Base-by-base conservation (phyloP, 2,888 invertebrate species). In the Drosophila ustulata region DNA sequence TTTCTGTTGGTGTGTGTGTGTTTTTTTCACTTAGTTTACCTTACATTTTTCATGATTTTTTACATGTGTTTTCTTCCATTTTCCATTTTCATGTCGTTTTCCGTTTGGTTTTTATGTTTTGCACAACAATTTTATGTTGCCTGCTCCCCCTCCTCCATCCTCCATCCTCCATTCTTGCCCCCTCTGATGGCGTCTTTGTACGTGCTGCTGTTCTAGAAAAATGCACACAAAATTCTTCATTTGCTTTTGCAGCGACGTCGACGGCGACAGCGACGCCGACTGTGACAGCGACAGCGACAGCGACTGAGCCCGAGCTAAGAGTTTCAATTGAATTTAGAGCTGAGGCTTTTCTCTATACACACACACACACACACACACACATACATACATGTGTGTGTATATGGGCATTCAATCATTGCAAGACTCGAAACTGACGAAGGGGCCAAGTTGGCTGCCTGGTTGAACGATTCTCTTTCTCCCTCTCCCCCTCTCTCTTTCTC, bases 161-260 rank as follows among this genome's bases (percentile, higher is more conserved):
- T 18, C 18, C 18, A 0, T 0, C 18, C 18, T 18, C 18, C n/a
- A n/a, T n/a, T n/a, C 18, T 18, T 58, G 43, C 43, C 28, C n/a
- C 23, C 52, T 32, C 23, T 32, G 7, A 23, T 13, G 39, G 28
- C 32, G 18, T 52, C 46, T 69, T 66, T 68, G 59, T 75, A 82
- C 87, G 84, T 87, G 85, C 70, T 66, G 58, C 51, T 73, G 82
- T 63, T 81, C 72, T 71, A 80, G 66, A 82, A 84, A 87, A 87
- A 75, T 89, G 85, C 88, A 81, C 66, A 78, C 71, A 71, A 81
- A 84, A 89, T 89, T 84, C 88, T 89, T 88, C 88, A 83, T 89
- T 69, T 86, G 82, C 64, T 62, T 68, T 61, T 53, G 49, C 62
- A 49, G 51, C 52, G 26, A 43, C 61, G 53, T 58, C 50, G 11